A percentile compares a stretch with the other conserved stretches of the same genome.
Evolutionary conservation across 2,888 invertebrate species (phyloP).

Genomic region (Volucella bombylans): DNA sequence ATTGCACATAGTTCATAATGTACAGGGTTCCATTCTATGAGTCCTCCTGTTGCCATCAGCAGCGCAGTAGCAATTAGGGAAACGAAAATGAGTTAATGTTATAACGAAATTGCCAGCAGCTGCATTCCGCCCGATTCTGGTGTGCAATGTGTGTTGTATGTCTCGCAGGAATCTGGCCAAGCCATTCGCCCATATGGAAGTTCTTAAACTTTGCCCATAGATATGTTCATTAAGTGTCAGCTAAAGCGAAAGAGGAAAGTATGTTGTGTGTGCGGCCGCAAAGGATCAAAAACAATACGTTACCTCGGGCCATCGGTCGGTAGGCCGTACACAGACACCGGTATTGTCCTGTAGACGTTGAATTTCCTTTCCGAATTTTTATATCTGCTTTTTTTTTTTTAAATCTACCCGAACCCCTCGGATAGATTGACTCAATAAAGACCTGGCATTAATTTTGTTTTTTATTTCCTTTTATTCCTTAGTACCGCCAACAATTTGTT

Average conservation of each 20-base stretch:
- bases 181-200: conserved; percentile 24
- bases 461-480: conserved; percentile 43
- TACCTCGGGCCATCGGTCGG: conserved; percentile 17
- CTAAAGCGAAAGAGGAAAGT: conserved; percentile 63
- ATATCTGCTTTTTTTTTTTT: conserved; percentile 6
- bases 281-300: conserved; percentile 73
- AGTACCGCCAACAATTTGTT: conserved; percentile 68
- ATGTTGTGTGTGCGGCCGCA: conserved; percentile 63
- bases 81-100: conserved; percentile 49
- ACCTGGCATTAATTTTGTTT: conserved; percentile 63
- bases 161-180: conserved; percentile 59
- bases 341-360: conserved; percentile 13
- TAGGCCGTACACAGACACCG: neutral
- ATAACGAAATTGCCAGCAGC: conserved; percentile 65
- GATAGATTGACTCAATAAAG: conserved; percentile 68
- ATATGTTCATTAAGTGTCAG: conserved; percentile 69
- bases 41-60: neutral
- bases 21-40: conserved; percentile 6
- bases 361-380: conserved; percentile 42
- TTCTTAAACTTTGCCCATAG: conserved; percentile 24
- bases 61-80: conserved; percentile 37
- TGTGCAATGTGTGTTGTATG: neutral
- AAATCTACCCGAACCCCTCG: conserved; percentile 55
- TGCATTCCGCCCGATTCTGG: conserved; percentile 60
- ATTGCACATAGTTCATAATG: conserved; percentile 14